These are phyloP conservation scores for Atta colombica DNA, from an alignment of 1,140 invertebrate species.

Conservation along the genomic window DNA sequence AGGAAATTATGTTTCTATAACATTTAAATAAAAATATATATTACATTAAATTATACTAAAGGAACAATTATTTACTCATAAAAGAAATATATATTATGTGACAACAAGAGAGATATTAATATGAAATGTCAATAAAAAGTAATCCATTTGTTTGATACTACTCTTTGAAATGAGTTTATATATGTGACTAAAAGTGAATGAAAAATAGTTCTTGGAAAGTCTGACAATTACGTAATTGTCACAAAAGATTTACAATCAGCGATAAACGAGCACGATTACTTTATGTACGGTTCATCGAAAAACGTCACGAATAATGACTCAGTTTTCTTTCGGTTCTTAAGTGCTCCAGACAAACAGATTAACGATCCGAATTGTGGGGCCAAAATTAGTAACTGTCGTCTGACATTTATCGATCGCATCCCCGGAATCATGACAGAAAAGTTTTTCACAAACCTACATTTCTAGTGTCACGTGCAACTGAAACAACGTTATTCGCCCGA, in stretches of 20 bases:
- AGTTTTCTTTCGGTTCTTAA: background rate
- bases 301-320: background rate
- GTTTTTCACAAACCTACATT: slow-evolving; percentile 49
- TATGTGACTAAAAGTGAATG: background rate
- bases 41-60: too few relatives aligned
- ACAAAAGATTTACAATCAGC: background rate
- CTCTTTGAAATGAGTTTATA: background rate
- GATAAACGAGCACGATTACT: background rate
- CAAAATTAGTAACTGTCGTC: slow-evolving; percentile 51
- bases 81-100: too few relatives aligned
- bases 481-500: slow-evolving; percentile 56
- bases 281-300: slow-evolving; percentile 5
- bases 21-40: too few relatives aligned
- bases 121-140: background rate
- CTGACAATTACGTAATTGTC: background rate
- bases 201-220: slow-evolving; percentile 7
- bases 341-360: background rate
- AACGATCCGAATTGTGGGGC: slow-evolving; percentile 13
- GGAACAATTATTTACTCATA: too few relatives aligned
- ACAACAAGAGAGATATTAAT: background rate
- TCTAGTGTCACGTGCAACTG: slow-evolving; percentile 44
- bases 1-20: too few relatives aligned
- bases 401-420: slow-evolving; percentile 39
- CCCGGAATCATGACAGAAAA: slow-evolving; percentile 47
- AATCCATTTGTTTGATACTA: background rate